Evolutionary conservation across 1,140 invertebrate species (phyloP).

Genomic region (Ridgeia piscesae): DNA sequence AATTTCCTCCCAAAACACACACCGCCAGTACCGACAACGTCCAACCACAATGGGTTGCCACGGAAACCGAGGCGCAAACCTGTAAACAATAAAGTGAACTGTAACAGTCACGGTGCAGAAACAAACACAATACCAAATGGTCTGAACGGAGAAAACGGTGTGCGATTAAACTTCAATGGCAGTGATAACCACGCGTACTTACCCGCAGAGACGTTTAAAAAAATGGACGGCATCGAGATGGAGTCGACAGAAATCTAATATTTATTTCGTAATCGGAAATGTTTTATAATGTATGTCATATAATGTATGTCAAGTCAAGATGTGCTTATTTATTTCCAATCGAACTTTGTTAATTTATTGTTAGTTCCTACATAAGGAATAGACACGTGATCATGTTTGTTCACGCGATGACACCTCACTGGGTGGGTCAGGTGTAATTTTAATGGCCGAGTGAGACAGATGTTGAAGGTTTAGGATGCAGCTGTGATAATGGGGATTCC

Average conservation of each 20-base stretch:
- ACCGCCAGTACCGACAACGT: not conserved
- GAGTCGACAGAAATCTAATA: not conserved
- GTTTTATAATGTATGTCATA: not conserved
- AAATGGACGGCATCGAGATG: not conserved
- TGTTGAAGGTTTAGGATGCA: not conserved
- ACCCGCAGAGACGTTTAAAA: not conserved
- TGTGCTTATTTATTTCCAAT: not conserved
- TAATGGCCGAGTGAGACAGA: not conserved
- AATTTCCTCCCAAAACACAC: not conserved
- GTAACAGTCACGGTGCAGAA: not conserved
- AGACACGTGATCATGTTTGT: not conserved
- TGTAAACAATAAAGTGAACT: not conserved
- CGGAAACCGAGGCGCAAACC: not conserved
- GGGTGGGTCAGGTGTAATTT: too few species aligned
- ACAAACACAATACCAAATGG: not conserved
- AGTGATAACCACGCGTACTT: not conserved
- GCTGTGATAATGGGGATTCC: not conserved
- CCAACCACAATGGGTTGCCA: not conserved
- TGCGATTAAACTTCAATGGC: not conserved
- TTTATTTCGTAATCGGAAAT: not conserved
- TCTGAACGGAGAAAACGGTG: not conserved
- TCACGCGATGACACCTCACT: not conserved
- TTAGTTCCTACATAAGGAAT: not conserved
- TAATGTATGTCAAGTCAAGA: not conserved
- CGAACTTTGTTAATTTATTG: conserved; percentile 6